Evolutionary conservation across 2,797 vertebrate species (phyloP), one percentile per base, ranked within the genome.

Genomic region (Emys orbicularis): DNA sequence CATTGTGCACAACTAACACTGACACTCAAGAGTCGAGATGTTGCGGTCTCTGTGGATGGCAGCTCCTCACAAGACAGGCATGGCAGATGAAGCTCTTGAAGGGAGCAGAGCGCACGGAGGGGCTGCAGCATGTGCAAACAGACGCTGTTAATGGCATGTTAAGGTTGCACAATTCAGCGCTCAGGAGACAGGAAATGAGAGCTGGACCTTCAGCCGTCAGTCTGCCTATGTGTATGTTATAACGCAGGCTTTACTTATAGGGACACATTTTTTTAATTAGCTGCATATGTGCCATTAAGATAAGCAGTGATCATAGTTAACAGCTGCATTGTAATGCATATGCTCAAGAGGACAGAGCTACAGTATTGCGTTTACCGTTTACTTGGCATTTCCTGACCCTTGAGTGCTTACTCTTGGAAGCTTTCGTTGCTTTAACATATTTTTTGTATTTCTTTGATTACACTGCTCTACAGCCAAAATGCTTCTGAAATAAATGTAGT

Each of bases 31-130:
- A 56, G 57, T 59, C 37, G 79, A 52, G 25, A 5, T 50, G 4
- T 18, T 0, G 5, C 1, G 77, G 54, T 79, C 68, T 87, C 81
- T 41, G 41, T 61, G 0, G 0, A 0, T 19, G 54, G 34, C 0
- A 1, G 31, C 68, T 2, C 0, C 0, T 3, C 27, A 54, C 59
- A 61, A 87, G 41, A 49, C 61, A 31, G 93, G 57, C 37, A 6
- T n/a, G 31, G 72, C 50, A 87, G 7, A 0, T 12, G 79, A 2
- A 0, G 1, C 68, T 68, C 81, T 49, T 54, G 7, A 9, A 2
- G 79, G 3, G 12, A 37, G 0, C 0, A 0, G 72, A 23, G 12
- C 2, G 8, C 25, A 10, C 34, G 1, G 23, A 74, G 68, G 19
- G 72, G 25, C 72, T 76, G 61, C 83, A 54, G 72, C 77, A 1